Conservation (phyloP, 2,888 invertebrate species). For the Cantharis nigra region DNA sequence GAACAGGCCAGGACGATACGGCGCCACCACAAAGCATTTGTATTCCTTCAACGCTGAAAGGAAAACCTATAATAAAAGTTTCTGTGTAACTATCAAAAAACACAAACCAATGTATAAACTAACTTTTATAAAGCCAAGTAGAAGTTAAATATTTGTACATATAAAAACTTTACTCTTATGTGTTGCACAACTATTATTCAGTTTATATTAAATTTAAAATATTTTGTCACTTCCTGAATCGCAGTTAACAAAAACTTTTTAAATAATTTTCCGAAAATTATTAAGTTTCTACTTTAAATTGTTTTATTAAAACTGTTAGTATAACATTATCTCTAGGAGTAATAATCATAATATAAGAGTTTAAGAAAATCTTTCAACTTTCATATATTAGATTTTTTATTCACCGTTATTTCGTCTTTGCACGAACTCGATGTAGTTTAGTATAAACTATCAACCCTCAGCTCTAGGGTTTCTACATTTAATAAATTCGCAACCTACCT, state of each 20-base stretch:
- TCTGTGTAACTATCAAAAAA: slow-evolving; percentile 20
- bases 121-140: slow-evolving; percentile 1
- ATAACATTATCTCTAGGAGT: neutral
- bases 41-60: slow-evolving; percentile 40
- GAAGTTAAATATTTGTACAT: neutral
- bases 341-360: neutral
- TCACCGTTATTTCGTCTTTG: neutral
- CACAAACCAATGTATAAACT: slow-evolving; percentile 11
- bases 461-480: neutral
- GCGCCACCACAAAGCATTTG: slow-evolving; percentile 49
- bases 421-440: neutral
- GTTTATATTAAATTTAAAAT: neutral
- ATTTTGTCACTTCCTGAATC: neutral
- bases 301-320: neutral
- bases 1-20: slow-evolving; percentile 42
- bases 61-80: slow-evolving; percentile 27
- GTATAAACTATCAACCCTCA: neutral
- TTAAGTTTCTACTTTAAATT: neutral
- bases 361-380: neutral
- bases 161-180: neutral
- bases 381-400: neutral
- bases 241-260: neutral
- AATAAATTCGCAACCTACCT: neutral
- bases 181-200: neutral
- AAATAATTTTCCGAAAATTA: neutral